phyloP scores from a whole-genome alignment of 35 echinoderm and acorn worm species.

The Holothuria glaberrima region DNA sequence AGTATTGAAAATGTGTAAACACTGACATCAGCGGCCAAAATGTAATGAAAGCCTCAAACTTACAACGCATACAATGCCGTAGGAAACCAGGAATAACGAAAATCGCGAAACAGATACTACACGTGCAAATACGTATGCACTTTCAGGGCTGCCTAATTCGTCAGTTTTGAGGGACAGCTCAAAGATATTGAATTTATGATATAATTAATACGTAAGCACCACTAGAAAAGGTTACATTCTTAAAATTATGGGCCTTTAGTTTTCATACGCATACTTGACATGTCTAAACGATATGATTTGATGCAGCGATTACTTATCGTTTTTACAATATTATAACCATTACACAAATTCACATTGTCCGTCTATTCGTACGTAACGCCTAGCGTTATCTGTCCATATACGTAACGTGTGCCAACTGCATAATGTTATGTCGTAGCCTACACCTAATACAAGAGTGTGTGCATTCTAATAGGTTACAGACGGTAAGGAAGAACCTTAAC shows the following conservation, averaged over 20 bases:
- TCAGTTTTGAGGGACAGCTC: conserved; percentile 8
- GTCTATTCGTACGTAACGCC: conserved; percentile 7
- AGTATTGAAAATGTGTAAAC: too few relatives aligned
- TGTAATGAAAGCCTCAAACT: too few relatives aligned
- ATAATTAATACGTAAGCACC: conserved; percentile 11
- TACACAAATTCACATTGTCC: background rate
- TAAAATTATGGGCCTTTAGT: background rate
- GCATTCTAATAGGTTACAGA: background rate
- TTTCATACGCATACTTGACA: background rate
- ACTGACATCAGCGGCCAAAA: background rate
- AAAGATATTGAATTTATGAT: too few relatives aligned
- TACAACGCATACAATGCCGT: background rate
- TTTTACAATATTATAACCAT: conserved; percentile 4
- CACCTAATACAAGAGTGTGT: background rate
- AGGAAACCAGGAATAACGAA: background rate
- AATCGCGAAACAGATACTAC: conserved; percentile 3
- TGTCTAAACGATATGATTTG: conserved; percentile 12
- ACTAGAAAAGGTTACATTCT: background rate
- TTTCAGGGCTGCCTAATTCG: background rate
- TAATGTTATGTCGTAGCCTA: background rate
- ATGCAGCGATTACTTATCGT: background rate
- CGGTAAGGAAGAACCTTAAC: background rate
- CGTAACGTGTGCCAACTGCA: background rate
- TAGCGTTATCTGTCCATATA: conserved; percentile 29
- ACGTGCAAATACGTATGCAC: conserved; percentile 9